Conservation (phyloP, 2,797 vertebrate species). For the Anniella stebbinsi region DNA sequence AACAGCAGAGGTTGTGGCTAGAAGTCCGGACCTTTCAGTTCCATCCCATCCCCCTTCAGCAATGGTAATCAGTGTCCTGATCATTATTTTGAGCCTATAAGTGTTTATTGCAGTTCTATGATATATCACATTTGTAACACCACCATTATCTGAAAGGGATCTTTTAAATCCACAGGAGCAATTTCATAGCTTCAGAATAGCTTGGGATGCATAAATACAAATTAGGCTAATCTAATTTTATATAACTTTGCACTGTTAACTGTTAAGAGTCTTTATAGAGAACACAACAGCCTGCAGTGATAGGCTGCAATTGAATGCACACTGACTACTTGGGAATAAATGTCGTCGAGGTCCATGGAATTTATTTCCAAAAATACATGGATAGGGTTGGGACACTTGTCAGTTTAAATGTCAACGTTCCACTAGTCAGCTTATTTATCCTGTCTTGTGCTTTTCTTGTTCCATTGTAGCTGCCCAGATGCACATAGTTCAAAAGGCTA, state of each 20-base stretch:
- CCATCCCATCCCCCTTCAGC: neutral
- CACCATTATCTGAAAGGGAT: neutral
- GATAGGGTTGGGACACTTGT: neutral
- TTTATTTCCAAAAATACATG: neutral
- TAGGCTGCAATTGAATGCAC: neutral
- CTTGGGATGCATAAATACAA: neutral
- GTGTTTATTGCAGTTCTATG: neutral
- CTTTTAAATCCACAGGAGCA: neutral
- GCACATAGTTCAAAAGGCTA: neutral
- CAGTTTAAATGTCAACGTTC: neutral
- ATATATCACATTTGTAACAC: neutral
- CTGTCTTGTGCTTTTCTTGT: neutral
- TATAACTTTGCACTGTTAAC: neutral
- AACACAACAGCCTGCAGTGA: neutral
- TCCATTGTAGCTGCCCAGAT: neutral
- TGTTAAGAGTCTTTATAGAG: neutral
- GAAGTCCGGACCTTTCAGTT: neutral
- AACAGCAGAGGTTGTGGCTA: neutral
- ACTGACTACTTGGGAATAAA: neutral
- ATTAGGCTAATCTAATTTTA: neutral
- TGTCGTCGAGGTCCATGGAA: neutral
- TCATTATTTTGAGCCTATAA: neutral
- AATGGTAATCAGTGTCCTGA: neutral
- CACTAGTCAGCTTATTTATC: neutral
- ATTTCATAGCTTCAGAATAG: neutral